phyloP scores from a whole-genome alignment of 1,140 invertebrate species.

The Sesamia nonagrioides region DNA sequence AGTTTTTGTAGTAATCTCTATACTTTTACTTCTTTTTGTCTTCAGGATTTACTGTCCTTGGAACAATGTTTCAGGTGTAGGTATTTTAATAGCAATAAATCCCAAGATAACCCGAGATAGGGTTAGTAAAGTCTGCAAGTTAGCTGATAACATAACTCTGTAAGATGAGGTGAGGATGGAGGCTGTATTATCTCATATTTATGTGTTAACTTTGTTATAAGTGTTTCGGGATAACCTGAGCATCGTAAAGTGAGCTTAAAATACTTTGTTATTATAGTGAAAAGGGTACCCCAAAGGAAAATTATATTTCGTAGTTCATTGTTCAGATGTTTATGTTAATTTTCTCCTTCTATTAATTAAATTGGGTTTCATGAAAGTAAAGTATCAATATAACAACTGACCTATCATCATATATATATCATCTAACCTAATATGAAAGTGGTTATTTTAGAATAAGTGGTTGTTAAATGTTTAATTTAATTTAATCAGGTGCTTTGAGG shows the following conservation, averaged over 20 bases:
- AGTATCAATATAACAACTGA: no score
- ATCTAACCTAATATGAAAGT: no score
- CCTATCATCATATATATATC: no score
- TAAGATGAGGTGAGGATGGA: conserved; percentile 20
- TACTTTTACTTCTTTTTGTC: not conserved
- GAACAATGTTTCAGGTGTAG: conserved; percentile 8
- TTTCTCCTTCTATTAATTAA: no score
- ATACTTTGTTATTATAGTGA: no score
- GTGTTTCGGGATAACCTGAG: conserved; percentile 11
- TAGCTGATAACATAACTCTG: conserved; percentile 1
- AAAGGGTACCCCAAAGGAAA: no score
- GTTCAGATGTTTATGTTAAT: no score
- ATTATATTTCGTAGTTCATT: no score
- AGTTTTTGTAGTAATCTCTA: not conserved
- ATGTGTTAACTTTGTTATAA: conserved; percentile 22
- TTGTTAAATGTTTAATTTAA: no score
- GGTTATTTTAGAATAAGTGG: no score
- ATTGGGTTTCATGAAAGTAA: no score
- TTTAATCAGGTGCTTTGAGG: no score
- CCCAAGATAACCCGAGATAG: not conserved
- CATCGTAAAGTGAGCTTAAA: not conserved
- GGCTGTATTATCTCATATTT: conserved; percentile 16
- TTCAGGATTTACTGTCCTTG: not conserved
- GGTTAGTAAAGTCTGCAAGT: conserved; percentile 7
- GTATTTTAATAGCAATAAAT: conserved; percentile 25